Base-by-base conservation (phyloP, 2,797 vertebrate genomes). In the Leptoclinus maculatus region DNA sequence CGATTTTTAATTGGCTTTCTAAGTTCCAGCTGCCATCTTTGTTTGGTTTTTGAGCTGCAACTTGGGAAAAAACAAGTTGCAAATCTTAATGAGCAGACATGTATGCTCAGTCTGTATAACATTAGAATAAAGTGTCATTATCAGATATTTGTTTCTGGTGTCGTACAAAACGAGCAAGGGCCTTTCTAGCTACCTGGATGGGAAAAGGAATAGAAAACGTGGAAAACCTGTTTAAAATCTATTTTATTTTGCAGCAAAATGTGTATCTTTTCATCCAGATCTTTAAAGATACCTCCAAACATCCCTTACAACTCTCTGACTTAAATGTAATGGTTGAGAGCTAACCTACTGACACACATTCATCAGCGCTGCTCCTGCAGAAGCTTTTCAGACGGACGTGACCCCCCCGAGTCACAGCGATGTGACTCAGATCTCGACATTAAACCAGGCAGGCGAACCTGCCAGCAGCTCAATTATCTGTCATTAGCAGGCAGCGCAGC, bases 401-500 rank as follows among this genome's bases (percentile, higher is more conserved):
- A 87, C 76, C 78, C 76, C 32, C 32, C 32, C 1, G 53, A 71
- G 77, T 45, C 43, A 1, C 19, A 25, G 76, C 51, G 63, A 58
- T 17, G 66, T 21, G 49, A 60, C 68, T 74, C 72, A 14, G 78
- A 76, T 81, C 73, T 79, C 38, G 10, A 71, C 71, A 36, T 54
- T 64, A 85, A 83, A 81, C 32, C 84, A 41, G 70, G 71, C 77
- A 16, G 69, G 71, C 74, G 16, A 79, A 91, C 41, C 95, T 94
- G 95, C 95, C 96, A 95, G 95, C 89, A 72, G 93, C 94, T 95
- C 95, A 96, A 96, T 96, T 96, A 96, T 95, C 95, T 89, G 92
- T 89, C 94, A 96, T 96, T 97, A 96, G 94, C 95, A 91, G 94
- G 93, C 84, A 53, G 72, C 2, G 45, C 79, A 23, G 83, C 66